These are phyloP conservation scores for Muscicapa comitata DNA, from an alignment of 2,797 vertebrate genomes.

Conservation along the genomic window DNA sequence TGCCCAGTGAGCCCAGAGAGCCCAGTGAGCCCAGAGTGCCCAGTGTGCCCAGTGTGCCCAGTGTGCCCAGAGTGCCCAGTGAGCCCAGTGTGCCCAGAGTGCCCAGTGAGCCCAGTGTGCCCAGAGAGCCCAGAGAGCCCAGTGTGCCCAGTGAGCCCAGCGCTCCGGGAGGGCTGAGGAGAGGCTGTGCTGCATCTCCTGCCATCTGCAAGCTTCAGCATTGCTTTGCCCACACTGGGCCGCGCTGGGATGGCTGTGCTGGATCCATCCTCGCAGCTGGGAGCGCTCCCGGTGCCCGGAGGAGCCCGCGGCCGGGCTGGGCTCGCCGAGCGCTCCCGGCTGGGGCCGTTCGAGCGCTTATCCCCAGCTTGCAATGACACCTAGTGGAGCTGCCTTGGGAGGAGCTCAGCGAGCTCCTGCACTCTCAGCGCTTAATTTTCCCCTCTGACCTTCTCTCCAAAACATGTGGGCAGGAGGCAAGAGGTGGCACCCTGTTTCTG, in stretches of 20 bases:
- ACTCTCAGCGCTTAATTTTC: background rate
- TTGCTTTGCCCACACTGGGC: fast-evolving
- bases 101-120: background rate
- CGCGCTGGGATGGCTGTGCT: fast-evolving
- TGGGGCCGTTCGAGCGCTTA: background rate
- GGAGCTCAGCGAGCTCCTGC: background rate
- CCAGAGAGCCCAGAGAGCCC: no score
- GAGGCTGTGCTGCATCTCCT: fast-evolving
- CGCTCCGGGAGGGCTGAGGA: background rate
- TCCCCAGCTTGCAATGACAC: constrained; percentile 11
- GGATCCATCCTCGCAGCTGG: background rate
- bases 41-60: no score
- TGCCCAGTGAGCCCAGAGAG: no score
- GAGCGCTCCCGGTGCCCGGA: no score
- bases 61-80: no score
- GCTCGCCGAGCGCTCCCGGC: background rate
- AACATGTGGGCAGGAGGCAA: fast-evolving
- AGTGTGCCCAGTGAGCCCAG: no score
- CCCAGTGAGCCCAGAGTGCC: no score
- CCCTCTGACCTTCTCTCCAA: background rate
- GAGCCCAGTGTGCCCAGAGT: no score
- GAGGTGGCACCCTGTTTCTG: background rate
- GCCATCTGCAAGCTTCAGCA: fast-evolving
- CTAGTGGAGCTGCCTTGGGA: constrained; percentile 27
- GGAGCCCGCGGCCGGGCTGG: fast-evolving